A percentile compares a stretch with the other conserved stretches of the same genome.
Evolutionary conservation across 2,113 vertebrate species (phyloP).

Genomic region (Nesoenas mayeri): DNA sequence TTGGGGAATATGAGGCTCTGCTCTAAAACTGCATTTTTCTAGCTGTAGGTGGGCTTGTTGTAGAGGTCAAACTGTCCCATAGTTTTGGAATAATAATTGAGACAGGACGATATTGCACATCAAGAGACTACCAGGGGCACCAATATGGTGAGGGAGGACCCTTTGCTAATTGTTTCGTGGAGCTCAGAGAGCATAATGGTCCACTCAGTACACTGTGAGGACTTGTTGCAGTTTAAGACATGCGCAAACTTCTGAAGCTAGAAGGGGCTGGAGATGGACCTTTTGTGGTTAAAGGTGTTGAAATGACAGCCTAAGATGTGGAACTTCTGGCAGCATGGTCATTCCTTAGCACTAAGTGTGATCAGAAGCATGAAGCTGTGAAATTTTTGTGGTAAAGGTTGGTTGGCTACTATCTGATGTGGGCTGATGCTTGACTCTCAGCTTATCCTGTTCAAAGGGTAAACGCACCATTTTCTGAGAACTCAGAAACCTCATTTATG

Average conservation of each 20-base stretch:
- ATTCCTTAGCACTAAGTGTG: background rate
- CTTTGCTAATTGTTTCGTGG: background rate
- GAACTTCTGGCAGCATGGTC: background rate
- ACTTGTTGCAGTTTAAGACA: background rate
- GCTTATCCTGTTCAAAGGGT: accelerated
- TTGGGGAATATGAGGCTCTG: background rate
- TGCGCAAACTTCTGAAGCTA: background rate
- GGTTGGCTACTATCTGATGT: background rate
- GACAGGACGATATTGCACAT: background rate
- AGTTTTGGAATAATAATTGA: background rate
- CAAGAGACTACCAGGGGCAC: background rate
- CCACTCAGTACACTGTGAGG: background rate
- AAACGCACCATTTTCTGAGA: background rate
- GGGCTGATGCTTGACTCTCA: background rate
- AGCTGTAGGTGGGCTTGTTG: background rate
- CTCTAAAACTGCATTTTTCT: background rate
- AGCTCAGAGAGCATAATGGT: background rate
- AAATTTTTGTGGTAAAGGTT: background rate
- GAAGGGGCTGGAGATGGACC: background rate
- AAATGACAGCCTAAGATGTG: background rate
- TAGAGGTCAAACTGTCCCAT: background rate
- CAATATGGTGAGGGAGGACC: background rate
- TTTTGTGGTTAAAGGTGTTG: background rate
- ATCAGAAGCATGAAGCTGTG: background rate
- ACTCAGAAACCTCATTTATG: background rate